Evolutionary conservation across 1,140 invertebrate genomes (phyloP).

Genomic region (Brachionus asplanchnoidis): DNA sequence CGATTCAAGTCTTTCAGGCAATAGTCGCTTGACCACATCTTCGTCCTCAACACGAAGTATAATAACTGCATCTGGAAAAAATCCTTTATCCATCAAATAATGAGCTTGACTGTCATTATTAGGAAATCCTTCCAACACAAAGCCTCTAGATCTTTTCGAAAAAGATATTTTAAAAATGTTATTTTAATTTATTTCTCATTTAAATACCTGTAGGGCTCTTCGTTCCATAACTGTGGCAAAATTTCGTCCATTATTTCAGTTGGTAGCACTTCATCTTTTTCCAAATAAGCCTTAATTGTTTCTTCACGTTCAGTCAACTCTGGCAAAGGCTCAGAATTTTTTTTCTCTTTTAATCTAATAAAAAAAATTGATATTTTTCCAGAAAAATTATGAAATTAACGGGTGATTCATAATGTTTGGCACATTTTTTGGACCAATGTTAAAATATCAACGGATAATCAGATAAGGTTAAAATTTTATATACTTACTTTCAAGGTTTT

Average conservation of each 20-base stretch:
- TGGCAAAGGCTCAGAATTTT: conserved; percentile 47
- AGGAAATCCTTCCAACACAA: conserved; percentile 57
- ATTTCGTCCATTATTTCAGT: conserved; percentile 53
- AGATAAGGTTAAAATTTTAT: too few species aligned
- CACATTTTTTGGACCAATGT: too few species aligned
- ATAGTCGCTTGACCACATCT: conserved; percentile 52
- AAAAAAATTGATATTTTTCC: not conserved
- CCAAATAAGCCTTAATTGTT: conserved; percentile 54
- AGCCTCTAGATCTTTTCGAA: conserved; percentile 47
- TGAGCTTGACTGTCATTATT: conserved; percentile 51
- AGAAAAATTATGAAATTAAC: not conserved
- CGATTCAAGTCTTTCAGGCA: conserved; percentile 53
- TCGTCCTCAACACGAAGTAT: conserved; percentile 50
- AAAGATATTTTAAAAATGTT: not conserved
- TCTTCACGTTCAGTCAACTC: conserved; percentile 56
- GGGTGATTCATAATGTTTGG: too few species aligned
- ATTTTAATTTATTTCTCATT: too few species aligned
- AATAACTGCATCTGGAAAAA: conserved; percentile 54
- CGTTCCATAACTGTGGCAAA: conserved; percentile 52
- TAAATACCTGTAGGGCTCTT: conserved; percentile 54
- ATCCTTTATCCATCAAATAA: conserved; percentile 52
- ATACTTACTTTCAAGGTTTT: too few species aligned
- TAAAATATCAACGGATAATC: too few species aligned
- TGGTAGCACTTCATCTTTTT: conserved; percentile 49
- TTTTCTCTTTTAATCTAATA: not conserved